phyloP scores from a whole-genome alignment of 2,888 invertebrate species.

The Ariolimax columbianus region DNA sequence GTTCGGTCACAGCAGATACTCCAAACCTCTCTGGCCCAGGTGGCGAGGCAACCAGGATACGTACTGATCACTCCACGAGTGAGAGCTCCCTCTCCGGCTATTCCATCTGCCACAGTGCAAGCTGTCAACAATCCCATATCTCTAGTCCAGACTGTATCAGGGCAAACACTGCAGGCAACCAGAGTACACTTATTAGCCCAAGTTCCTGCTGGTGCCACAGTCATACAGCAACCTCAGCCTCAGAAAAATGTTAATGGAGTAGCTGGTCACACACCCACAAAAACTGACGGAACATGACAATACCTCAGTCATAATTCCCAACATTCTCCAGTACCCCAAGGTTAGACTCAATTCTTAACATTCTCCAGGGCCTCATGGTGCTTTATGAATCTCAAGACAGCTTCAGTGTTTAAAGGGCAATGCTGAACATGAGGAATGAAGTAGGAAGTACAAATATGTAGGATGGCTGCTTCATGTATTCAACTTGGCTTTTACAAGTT shows the following conservation, averaged over 20 bases:
- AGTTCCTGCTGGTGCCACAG: constrained; percentile 38
- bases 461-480: neutral
- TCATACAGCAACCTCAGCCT: constrained; percentile 38
- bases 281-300: constrained; percentile 48
- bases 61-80: constrained; percentile 54
- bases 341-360: neutral
- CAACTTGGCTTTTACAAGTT: neutral
- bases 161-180: constrained; percentile 36
- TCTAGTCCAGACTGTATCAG: constrained; percentile 40
- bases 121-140: constrained; percentile 38
- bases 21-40: constrained; percentile 52
- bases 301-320: neutral
- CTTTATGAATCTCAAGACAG: constrained; percentile 1
- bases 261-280: constrained; percentile 25
- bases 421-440: neutral
- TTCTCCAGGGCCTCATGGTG: neutral
- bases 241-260: constrained; percentile 42
- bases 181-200: constrained; percentile 47
- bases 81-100: constrained; percentile 31
- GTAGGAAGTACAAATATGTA: neutral
- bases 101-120: constrained; percentile 30
- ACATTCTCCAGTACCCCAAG: neutral
- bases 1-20: constrained; percentile 46
- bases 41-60: constrained; percentile 52
- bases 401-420: neutral